Evolutionary conservation across 37 sponge, comb jelly and placozoan species (phyloP), one percentile per base, ranked within the genome.

Genomic region (Amphimedon queenslandica): DNA sequence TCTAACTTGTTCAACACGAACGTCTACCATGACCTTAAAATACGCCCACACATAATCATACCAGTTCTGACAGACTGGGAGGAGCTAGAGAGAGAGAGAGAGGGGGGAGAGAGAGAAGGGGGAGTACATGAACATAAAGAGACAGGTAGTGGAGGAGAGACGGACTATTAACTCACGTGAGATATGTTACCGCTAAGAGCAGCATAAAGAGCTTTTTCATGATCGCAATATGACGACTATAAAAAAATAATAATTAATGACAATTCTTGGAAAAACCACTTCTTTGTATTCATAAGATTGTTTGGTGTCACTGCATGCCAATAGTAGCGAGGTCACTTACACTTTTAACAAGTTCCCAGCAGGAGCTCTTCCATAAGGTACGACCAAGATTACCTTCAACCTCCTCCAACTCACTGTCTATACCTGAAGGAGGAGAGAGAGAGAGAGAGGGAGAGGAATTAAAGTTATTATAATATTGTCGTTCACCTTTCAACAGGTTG

Each of bases 11-110:
- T 99, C 99, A 10, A 83, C 82, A 6, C 57, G 63, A 37, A 91
- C 88, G 63, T 99, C 99, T 65, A 99, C 72, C 75, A 90, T 78
- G 20, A 82, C 85, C 64, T 87, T 99, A 63, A 84, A 87, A 55
- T 88, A 86, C 23, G 89, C 99, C 99, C 99, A 99, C 37, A 96
- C 73, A 60, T 81, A 82, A 68, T 99, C 99, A 73, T 72, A 42
- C 91, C 94, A 99, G 36, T 77, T 66, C 55, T 58, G 31, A 42
- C 96, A 95, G 24, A 66, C 96, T 32, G 99, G 99, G 40, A 95
- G 84, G 0, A 97, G 56, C 82, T 85, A 53, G 0, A 63, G 0
- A 5, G 40, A 74, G 2, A 63, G 1, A 34, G 40, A 41, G 4
- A 1, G 3, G 27, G 23, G n/a, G 40, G 23, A 42, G 21, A 5